phyloP scores from a whole-genome alignment of 2,797 vertebrate genomes.

The Lindbergichthys nudifrons region DNA sequence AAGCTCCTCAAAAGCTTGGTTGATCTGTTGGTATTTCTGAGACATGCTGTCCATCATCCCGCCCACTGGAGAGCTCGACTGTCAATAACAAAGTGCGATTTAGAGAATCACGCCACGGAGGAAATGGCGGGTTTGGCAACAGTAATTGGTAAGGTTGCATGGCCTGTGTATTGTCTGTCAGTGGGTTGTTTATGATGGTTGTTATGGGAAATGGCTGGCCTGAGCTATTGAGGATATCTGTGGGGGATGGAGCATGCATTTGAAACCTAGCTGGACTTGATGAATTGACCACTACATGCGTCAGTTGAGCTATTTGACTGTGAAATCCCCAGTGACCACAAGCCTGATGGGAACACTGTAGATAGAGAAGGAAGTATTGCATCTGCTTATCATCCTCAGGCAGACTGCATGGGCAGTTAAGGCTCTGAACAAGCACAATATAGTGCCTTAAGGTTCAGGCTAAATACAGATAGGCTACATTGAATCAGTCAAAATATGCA shows the following conservation, averaged over 20 bases:
- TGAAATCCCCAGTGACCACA: constrained; percentile 33
- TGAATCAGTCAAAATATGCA: constrained; percentile 65
- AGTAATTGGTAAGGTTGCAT: not conserved
- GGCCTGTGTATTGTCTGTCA: constrained; percentile 27
- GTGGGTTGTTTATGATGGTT: constrained; percentile 43
- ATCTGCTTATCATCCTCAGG: constrained; percentile 43
- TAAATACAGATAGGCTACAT: constrained; percentile 56
- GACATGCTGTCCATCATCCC: constrained; percentile 92
- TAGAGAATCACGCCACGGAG: constrained; percentile 11
- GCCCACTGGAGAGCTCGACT: constrained; percentile 91
- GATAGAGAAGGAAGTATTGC: constrained; percentile 22
- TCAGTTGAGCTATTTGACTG: constrained; percentile 15
- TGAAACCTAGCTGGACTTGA: constrained; percentile 9
- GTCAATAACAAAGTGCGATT: constrained; percentile 45
- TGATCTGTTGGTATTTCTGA: constrained; percentile 98
- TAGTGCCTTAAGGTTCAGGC: constrained; percentile 42
- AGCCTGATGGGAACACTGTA: constrained; percentile 14
- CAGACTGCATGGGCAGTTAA: constrained; percentile 42
- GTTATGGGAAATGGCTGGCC: constrained; percentile 24
- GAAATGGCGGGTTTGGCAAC: constrained; percentile 9
- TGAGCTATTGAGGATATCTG: not conserved
- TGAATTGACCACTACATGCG: not conserved
- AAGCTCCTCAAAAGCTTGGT: constrained; percentile 89
- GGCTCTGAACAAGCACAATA: not conserved
- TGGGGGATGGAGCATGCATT: constrained; percentile 7